phyloP scores from a whole-genome alignment of 2,113 vertebrate species.

The Rhabdornis inornatus region DNA sequence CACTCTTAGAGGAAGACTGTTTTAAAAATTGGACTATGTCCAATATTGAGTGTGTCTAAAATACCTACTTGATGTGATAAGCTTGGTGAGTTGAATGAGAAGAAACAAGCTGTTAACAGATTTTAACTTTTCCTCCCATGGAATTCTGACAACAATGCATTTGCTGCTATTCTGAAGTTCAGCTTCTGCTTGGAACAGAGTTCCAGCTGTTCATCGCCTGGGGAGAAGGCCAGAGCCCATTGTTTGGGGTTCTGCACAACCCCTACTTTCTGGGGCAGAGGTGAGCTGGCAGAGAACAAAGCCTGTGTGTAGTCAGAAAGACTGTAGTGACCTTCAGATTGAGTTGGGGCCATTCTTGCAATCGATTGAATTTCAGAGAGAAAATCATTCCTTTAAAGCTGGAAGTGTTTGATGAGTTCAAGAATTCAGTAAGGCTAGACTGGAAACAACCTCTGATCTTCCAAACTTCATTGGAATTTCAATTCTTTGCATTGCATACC shows the following conservation, averaged over 20 bases:
- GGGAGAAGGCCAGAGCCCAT: not conserved
- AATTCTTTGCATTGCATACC: not conserved
- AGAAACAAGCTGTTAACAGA: not conserved
- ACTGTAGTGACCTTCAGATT: not conserved
- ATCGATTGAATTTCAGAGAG: not conserved
- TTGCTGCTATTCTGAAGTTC: not conserved
- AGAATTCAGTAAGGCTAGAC: not conserved
- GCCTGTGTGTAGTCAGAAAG: not conserved
- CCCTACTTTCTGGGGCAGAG: not conserved
- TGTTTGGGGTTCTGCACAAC: not conserved
- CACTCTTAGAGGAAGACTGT: not conserved
- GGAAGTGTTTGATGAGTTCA: not conserved
- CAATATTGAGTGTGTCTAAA: not conserved
- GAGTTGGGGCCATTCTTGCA: not conserved
- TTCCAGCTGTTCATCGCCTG: not conserved
- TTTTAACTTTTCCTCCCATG: not conserved
- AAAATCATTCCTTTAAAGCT: not conserved
- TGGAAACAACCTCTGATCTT: not conserved
- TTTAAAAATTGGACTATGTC: not conserved
- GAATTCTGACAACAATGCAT: not conserved
- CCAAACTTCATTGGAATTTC: not conserved
- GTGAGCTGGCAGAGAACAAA: not conserved
- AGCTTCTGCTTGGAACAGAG: not conserved
- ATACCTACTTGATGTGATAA: not conserved
- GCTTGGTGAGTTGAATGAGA: not conserved